Conservation (phyloP, 2,888 invertebrate genomes). For the Dryadula phaetusa region DNA sequence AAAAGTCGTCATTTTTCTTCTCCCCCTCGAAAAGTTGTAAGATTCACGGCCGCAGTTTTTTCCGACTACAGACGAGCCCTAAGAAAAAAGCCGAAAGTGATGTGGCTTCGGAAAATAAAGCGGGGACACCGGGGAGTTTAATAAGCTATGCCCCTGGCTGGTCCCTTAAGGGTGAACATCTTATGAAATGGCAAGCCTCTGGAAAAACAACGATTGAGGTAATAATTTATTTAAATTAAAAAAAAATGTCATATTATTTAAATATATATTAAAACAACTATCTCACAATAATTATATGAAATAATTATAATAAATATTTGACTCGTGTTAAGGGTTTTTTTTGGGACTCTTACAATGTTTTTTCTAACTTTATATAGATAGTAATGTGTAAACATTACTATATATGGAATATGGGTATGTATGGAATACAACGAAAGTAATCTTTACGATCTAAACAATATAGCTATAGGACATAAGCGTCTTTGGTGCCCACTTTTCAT, state of each 20-base stretch:
- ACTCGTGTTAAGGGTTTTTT: too few species aligned
- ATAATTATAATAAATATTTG: too few species aligned
- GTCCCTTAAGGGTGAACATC: slow-evolving; percentile 85
- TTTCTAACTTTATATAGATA: too few species aligned
- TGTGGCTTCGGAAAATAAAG: slow-evolving; percentile 54
- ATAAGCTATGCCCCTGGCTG: slow-evolving; percentile 86
- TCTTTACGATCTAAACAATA: background rate
- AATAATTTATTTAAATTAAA: slow-evolving; percentile 38
- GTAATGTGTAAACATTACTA: too few species aligned
- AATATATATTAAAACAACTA: too few species aligned
- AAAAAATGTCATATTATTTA: too few species aligned
- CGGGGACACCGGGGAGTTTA: slow-evolving; percentile 66
- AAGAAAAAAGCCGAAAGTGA: slow-evolving; percentile 74
- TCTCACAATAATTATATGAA: too few species aligned
- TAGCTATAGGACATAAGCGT: slow-evolving; percentile 30
- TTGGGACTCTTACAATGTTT: too few species aligned
- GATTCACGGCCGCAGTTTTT: slow-evolving; percentile 78
- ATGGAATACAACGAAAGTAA: background rate
- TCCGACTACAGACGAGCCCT: slow-evolving; percentile 81
- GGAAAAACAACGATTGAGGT: slow-evolving; percentile 86
- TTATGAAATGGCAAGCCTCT: slow-evolving; percentile 86
- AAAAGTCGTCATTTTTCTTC: slow-evolving; percentile 82
- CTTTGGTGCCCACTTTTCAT: slow-evolving; percentile 43
- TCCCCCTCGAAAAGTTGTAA: slow-evolving; percentile 82
- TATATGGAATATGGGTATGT: too few species aligned